Base-by-base conservation (phyloP, 2,797 vertebrate genomes). In the Thaleichthys pacificus region DNA sequence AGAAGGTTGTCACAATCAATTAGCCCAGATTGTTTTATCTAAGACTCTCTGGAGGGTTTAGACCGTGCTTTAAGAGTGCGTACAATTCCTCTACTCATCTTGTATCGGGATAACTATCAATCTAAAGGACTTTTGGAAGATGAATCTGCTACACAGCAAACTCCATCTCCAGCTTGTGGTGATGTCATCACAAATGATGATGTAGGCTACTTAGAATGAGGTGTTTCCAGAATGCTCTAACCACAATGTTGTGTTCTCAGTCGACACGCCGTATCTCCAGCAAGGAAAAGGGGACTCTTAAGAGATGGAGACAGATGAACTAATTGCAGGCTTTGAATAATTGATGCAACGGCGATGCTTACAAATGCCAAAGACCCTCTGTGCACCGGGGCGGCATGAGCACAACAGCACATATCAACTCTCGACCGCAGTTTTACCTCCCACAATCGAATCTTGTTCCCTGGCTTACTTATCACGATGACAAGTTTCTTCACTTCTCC, bases 281-380 rank as follows among this genome's bases (percentile, higher is more conserved):
- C 7, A 42, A 6, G 32, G 1, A 35, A 6, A 35, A 35, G 63
- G 38, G 7, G 35, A 65, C 19, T 65, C n/a, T 38, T 19, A 65
- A n/a, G 21, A 21, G n/a, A 65, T 3, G 35, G 32, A 65, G 63
- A 22, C 63, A 35, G 26, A 67, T 28, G 22, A 67, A 67, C 54
- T 69, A 69, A 69, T 69, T 69, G 67, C 67, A 9, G 12, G 11
- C n/a, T 15, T n/a, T 38, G 56, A 69, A 69, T 69, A 69, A 69
- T 69, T 69, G 67, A 69, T 35, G 54, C 51, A 12, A 9, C 67
- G 57, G 67, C 30, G 21, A 54, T 26, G 67, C 30, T 69, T n/a
- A 57, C 28, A 69, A 69, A 69, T 58, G 30, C 67, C 67, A 58
- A 32, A 26, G 54, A 58, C 28, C n/a, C 54, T 58, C 56, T 57